A percentile compares a stretch with the other conserved stretches of the same genome.
Conservation (phyloP, 2,797 vertebrate genomes). For the Bradypus variegatus region DNA sequence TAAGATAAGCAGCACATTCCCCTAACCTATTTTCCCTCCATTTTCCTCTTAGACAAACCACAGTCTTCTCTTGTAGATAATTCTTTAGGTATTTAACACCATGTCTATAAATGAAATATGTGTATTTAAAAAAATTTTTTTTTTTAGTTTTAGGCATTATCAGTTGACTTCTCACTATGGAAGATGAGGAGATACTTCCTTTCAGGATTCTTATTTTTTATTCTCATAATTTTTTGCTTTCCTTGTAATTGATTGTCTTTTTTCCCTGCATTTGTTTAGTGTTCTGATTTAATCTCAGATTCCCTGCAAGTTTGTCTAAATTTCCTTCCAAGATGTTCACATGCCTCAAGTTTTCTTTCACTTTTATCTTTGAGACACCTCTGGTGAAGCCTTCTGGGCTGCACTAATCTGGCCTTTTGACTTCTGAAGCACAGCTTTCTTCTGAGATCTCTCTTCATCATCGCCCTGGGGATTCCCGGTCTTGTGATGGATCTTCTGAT, state of each 20-base stretch:
- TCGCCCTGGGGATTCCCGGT: neutral
- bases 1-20: neutral
- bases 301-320: neutral
- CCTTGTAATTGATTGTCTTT: neutral
- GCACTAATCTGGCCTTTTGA: neutral
- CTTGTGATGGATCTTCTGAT: neutral
- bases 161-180: neutral
- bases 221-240: neutral
- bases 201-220: neutral
- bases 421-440: neutral
- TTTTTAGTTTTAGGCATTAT: neutral
- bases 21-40: neutral
- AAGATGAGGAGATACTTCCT: neutral
- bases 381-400: neutral
- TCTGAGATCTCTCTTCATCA: rapidly evolving
- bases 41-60: neutral
- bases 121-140: too few relatives aligned
- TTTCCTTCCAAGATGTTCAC: neutral
- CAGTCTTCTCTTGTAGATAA: neutral
- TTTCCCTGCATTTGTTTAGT: neutral
- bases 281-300: neutral
- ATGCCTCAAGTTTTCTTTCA: neutral
- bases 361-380: neutral
- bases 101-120: neutral
- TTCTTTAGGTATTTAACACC: neutral